These are phyloP conservation scores for Rhingia campestris DNA, from an alignment of 2,888 invertebrate species.

Conservation along the genomic window DNA sequence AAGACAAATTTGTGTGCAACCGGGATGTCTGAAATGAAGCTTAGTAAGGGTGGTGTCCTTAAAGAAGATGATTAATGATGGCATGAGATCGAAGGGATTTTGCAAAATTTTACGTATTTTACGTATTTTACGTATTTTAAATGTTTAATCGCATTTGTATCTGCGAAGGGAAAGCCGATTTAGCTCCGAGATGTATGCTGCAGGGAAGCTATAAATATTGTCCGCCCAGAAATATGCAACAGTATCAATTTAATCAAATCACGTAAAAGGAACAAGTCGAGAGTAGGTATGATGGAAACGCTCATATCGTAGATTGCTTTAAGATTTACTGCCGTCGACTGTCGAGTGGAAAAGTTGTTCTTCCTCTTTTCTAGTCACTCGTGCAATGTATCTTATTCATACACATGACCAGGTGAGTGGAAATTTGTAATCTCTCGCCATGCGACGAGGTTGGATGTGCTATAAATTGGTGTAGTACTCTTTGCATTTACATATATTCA, in stretches of 20 bases:
- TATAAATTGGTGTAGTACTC: no score
- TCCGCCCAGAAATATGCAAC: slow-evolving; percentile 44
- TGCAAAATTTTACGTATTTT: slow-evolving; percentile 36
- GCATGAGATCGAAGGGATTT: slow-evolving; percentile 36
- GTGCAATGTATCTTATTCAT: slow-evolving; percentile 51
- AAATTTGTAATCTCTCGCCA: slow-evolving; percentile 45
- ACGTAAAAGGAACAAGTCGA: slow-evolving; percentile 26
- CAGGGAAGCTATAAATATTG: background rate
- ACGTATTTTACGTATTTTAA: slow-evolving; percentile 39
- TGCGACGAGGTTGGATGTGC: no score
- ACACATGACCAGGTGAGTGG: slow-evolving; percentile 41
- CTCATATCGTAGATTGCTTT: slow-evolving; percentile 63
- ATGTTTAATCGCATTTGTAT: slow-evolving; percentile 50
- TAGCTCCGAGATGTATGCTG: slow-evolving; percentile 35
- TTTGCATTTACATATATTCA: no score
- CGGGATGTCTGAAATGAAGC: slow-evolving; percentile 50
- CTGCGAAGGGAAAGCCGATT: slow-evolving; percentile 9
- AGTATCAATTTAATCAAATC: slow-evolving; percentile 15
- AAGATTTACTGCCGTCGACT: slow-evolving; percentile 48
- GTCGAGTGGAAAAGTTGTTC: background rate
- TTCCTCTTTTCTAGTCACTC: background rate
- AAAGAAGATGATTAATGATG: slow-evolving; percentile 55
- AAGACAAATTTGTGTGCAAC: slow-evolving; percentile 68
- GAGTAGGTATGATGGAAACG: slow-evolving; percentile 26
- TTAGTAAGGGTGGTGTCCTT: slow-evolving; percentile 28